phyloP scores from a whole-genome alignment of 2,113 vertebrate species.

The Galbula dea region DNA sequence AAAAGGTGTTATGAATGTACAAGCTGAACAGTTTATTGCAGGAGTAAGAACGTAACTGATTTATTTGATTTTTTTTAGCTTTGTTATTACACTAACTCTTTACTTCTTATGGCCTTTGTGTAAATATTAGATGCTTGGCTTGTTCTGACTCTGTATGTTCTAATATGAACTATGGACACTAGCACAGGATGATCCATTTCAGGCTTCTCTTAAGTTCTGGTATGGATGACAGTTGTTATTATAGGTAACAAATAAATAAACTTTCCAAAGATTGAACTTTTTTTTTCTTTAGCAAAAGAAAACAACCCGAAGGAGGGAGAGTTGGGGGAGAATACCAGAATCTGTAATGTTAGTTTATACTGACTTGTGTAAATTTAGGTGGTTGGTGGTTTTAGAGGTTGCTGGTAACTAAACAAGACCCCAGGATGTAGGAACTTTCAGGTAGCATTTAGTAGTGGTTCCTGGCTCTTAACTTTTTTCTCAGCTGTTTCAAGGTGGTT shows the following conservation, averaged over 20 bases:
- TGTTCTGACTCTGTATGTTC: not conserved
- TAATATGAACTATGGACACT: not conserved
- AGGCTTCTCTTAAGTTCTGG: not conserved
- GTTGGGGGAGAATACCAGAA: not conserved
- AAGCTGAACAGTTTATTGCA: not conserved
- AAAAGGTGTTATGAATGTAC: not conserved
- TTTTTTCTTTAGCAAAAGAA: not conserved
- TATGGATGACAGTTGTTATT: not conserved
- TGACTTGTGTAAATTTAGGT: not conserved
- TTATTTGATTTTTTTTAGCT: not conserved
- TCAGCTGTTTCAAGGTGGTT: not conserved
- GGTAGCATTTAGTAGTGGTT: not conserved
- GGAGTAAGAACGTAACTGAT: not conserved
- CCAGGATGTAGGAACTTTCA: not conserved
- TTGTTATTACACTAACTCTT: not conserved
- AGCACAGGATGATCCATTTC: not conserved
- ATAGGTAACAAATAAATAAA: not conserved
- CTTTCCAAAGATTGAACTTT: not conserved
- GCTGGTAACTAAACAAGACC: not conserved
- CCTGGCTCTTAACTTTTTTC: not conserved
- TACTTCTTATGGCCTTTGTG: not conserved
- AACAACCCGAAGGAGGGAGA: not conserved
- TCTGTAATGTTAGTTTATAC: not conserved
- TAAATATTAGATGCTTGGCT: not conserved
- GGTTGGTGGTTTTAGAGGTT: not conserved